Percentiles rank a stretch among this genome's conserved stretches.
These are phyloP conservation scores for Collichthys lucidus DNA, from an alignment of 2,113 vertebrate species.

Conservation along the genomic window DNA sequence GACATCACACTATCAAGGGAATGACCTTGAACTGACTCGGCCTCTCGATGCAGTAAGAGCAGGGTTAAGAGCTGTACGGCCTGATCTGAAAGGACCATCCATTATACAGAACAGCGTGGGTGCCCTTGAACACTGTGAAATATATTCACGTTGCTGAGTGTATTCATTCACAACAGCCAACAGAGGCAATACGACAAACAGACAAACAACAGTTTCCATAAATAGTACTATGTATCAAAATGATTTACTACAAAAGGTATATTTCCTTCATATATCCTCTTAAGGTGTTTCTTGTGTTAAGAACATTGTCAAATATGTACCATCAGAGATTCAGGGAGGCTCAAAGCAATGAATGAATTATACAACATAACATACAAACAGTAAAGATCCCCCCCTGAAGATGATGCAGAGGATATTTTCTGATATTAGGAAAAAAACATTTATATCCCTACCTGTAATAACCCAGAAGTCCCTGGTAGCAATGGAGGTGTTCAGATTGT, in stretches of 20 bases:
- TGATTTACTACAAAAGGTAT: neutral
- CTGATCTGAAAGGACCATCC: slow-evolving; percentile 40
- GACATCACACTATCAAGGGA: slow-evolving; percentile 65
- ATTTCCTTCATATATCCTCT: neutral
- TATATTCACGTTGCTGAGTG: slow-evolving; percentile 17
- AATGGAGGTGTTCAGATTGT: slow-evolving; percentile 94
- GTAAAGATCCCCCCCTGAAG: neutral
- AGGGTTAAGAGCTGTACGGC: slow-evolving; percentile 48
- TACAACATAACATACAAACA: neutral
- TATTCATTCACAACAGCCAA: slow-evolving; percentile 7
- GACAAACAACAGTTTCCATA: neutral
- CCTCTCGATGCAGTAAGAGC: slow-evolving; percentile 50
- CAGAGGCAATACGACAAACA: neutral
- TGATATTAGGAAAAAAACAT: slow-evolving; percentile 9
- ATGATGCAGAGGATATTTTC: neutral
- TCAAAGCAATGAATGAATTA: neutral
- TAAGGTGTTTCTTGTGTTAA: neutral
- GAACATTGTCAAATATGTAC: neutral
- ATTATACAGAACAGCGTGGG: slow-evolving; percentile 10
- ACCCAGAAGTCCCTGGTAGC: slow-evolving; percentile 97
- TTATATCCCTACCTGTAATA: slow-evolving; percentile 89
- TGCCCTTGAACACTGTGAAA: slow-evolving; percentile 31
- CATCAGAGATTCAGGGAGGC: neutral
- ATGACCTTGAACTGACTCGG: slow-evolving; percentile 65
- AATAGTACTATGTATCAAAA: slow-evolving; percentile 3